Conservation (phyloP, 2,113 vertebrate species). For the Danionella cerebrum region DNA sequence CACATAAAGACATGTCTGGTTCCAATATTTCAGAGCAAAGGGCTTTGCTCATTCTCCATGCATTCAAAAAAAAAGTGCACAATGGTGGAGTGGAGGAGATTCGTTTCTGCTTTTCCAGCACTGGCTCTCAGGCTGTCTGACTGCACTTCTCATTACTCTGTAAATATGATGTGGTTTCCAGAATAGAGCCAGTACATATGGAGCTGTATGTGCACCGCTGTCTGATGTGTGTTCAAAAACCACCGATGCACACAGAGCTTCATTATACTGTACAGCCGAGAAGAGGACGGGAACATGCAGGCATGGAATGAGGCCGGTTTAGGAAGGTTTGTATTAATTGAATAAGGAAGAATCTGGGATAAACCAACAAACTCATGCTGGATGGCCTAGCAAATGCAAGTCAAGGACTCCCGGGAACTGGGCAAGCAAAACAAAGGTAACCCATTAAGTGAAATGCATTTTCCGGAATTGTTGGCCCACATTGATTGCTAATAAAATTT, state of each 20-base stretch:
- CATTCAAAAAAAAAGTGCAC: conserved; percentile 34
- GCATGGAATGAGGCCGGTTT: conserved; percentile 33
- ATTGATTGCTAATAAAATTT: too few relatives aligned
- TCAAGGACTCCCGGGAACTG: too few relatives aligned
- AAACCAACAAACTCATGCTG: neutral
- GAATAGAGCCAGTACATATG: conserved; percentile 44
- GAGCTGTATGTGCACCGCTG: conserved; percentile 40
- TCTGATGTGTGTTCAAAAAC: conserved; percentile 62
- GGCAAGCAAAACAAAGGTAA: too few relatives aligned
- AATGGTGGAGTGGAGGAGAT: conserved; percentile 39
- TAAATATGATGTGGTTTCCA: conserved; percentile 62
- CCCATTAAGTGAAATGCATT: too few relatives aligned
- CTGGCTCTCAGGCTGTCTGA: conserved; percentile 43
- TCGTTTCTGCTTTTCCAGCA: conserved; percentile 39
- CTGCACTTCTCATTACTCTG: conserved; percentile 50
- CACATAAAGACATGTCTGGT: conserved; percentile 51
- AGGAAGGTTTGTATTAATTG: neutral
- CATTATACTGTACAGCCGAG: conserved; percentile 41
- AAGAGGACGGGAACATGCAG: conserved; percentile 39
- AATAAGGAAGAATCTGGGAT: conserved; percentile 4
- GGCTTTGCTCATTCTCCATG: conserved; percentile 36
- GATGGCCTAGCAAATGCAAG: too few relatives aligned
- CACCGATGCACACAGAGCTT: conserved; percentile 50
- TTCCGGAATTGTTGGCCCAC: too few relatives aligned
- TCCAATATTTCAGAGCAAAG: conserved; percentile 54